Percentiles rank a stretch among this genome's conserved stretches.
phyloP scores from a whole-genome alignment of 2,888 invertebrate genomes.

The Lasioglossum malachurum region DNA sequence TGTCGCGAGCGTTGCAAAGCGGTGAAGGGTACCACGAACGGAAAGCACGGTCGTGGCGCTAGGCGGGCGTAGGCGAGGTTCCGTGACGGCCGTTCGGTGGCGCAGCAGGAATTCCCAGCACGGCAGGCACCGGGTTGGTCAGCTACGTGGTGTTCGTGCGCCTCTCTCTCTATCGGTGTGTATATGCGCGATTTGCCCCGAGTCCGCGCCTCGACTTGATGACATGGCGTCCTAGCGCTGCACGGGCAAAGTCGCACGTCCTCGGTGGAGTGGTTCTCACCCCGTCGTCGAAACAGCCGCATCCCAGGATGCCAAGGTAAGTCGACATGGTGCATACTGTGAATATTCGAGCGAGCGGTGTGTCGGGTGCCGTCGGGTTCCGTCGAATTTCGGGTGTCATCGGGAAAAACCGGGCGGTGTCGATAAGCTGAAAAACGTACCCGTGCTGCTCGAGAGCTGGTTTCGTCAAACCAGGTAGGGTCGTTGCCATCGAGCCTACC shows the following conservation, averaged over 20 bases:
- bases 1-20: slow-evolving; percentile 71
- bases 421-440: slow-evolving; percentile 71
- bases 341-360: slow-evolving; percentile 38
- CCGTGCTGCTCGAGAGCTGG: slow-evolving; percentile 47
- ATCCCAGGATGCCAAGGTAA: slow-evolving; percentile 81
- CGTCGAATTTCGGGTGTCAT: slow-evolving; percentile 65
- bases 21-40: slow-evolving; percentile 78
- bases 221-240: slow-evolving; percentile 84
- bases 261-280: slow-evolving; percentile 74
- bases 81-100: slow-evolving; percentile 80
- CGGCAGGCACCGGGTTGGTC: slow-evolving; percentile 73
- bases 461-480: slow-evolving; percentile 75
- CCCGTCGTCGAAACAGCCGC: slow-evolving; percentile 71
- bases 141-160: slow-evolving; percentile 68
- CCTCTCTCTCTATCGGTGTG: slow-evolving; percentile 64
- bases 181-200: slow-evolving; percentile 72
- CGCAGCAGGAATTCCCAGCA: slow-evolving; percentile 78
- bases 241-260: slow-evolving; percentile 75
- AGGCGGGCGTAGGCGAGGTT: slow-evolving; percentile 82
- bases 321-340: slow-evolving; percentile 69
- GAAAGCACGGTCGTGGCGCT: slow-evolving; percentile 74
- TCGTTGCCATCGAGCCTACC: slow-evolving; percentile 82
- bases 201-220: slow-evolving; percentile 80
- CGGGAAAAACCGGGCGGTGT: slow-evolving; percentile 74
- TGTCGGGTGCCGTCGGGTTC: slow-evolving; percentile 26